Conservation (phyloP, 2,888 invertebrate genomes). For the Agrypnus murinus region DNA sequence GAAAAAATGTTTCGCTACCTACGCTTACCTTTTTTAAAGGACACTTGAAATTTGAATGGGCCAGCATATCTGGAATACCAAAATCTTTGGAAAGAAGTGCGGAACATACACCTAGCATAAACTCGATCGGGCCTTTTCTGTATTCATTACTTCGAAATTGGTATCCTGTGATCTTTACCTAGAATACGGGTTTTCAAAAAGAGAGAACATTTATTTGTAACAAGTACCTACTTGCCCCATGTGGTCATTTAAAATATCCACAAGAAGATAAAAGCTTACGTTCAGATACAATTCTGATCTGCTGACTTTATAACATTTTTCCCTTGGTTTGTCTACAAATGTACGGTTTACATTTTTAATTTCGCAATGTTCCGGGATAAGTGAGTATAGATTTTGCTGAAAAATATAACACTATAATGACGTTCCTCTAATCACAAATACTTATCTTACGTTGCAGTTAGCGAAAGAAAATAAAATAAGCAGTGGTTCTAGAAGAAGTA, state of each 20-base stretch:
- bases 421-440: no score
- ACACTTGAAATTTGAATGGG: neutral
- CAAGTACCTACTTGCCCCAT: neutral
- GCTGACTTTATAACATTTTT: neutral
- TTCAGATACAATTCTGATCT: neutral
- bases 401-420: no score
- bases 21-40: neutral
- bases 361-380: conserved; percentile 6
- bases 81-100: neutral
- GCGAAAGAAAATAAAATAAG: no score
- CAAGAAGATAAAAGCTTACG: neutral
- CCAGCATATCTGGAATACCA: neutral
- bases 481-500: no score
- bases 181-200: neutral
- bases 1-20: no score
- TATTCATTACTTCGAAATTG: conserved; percentile 22
- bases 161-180: conserved; percentile 5
- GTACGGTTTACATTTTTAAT: neutral
- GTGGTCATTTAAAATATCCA: neutral
- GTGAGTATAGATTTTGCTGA: neutral
- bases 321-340: neutral
- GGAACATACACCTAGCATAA: conserved; percentile 14
- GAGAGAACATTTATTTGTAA: neutral
- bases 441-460: no score
- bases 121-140: conserved; percentile 8